phyloP scores from a whole-genome alignment of 2,888 invertebrate species.

The Myathropa florea region DNA sequence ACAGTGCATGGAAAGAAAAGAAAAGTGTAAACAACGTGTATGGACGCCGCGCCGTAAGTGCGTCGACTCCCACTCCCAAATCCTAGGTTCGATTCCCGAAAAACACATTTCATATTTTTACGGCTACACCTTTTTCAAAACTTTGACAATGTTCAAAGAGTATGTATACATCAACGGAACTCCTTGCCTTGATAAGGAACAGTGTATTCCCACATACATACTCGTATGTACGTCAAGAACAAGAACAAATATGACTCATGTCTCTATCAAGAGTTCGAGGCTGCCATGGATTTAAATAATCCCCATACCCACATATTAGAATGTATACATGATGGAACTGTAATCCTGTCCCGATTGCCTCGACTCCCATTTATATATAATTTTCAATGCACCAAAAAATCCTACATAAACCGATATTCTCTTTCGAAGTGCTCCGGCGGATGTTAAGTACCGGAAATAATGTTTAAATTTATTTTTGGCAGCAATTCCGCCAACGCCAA shows the following conservation, averaged over 20 bases:
- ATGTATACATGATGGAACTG: not conserved
- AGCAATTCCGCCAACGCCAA: constrained; percentile 1
- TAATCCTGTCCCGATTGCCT: not conserved
- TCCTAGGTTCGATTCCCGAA: no score
- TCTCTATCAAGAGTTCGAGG: not conserved
- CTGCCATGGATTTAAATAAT: not conserved
- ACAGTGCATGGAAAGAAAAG: no score
- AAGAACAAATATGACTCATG: not conserved
- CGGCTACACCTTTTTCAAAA: no score
- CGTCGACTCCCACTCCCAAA: no score
- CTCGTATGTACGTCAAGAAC: not conserved
- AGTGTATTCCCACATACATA: no score
- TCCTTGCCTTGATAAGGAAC: not conserved
- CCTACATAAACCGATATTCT: not conserved
- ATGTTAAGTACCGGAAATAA: constrained; percentile 15
- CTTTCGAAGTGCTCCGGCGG: not conserved
- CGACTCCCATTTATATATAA: not conserved
- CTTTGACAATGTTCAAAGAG: no score
- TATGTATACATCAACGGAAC: not conserved
- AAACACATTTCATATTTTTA: no score
- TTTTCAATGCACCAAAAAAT: not conserved
- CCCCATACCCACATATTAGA: not conserved
- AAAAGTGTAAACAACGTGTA: no score
- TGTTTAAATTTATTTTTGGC: constrained; percentile 13
- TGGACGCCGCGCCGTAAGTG: no score